phyloP scores from a whole-genome alignment of 2,113 vertebrate species.

The Erythrolamprus reginae region DNA sequence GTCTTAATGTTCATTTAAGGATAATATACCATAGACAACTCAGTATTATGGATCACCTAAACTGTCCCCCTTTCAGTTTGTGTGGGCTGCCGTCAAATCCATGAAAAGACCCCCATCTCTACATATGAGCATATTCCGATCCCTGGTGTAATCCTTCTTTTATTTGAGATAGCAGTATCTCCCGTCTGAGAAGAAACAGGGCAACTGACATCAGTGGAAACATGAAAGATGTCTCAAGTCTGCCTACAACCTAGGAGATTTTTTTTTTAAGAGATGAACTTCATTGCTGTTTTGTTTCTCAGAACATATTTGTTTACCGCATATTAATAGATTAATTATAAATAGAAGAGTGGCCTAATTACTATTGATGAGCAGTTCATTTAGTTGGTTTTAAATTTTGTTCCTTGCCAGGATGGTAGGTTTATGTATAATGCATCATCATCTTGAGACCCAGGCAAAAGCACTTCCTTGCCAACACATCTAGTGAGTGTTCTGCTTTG shows the following conservation, averaged over 20 bases:
- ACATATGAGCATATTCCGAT: not conserved
- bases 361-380: constrained; percentile 20
- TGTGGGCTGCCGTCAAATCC: not conserved
- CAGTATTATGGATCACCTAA: not conserved
- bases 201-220: not conserved
- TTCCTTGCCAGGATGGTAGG: constrained; percentile 6
- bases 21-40: not conserved
- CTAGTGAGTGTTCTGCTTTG: not conserved
- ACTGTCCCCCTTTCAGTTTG: not conserved
- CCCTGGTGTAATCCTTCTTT: not conserved
- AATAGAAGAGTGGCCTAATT: constrained; percentile 30
- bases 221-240: not conserved
- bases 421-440: not conserved
- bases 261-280: not conserved
- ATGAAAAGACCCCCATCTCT: not conserved
- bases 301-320: constrained; percentile 17
- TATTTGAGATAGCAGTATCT: not conserved
- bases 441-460: not conserved
- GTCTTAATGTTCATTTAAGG: not conserved
- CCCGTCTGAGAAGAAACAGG: not conserved
- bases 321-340: constrained; percentile 23
- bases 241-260: not conserved
- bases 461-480: not conserved
- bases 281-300: not conserved
- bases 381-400: constrained; percentile 16